Evolutionary conservation across 2,113 vertebrate species (phyloP), one percentile per base, ranked within the genome.

Genomic region (Dasyprocta punctata): DNA sequence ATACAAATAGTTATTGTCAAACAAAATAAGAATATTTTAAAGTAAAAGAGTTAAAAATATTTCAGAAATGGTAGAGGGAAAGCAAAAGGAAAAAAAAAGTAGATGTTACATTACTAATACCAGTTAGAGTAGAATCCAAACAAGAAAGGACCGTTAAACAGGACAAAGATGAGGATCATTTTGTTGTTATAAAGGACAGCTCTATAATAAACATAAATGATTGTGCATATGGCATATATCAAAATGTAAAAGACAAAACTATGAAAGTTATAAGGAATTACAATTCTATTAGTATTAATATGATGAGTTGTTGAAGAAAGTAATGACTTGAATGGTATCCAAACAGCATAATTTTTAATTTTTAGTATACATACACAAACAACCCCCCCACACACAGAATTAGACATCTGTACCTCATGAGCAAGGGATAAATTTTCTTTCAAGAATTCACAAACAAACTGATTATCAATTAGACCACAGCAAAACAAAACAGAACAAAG

Each of bases 11-110:
- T n/a, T 36, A 61, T 10, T 90, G 44, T 88, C 44, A 80, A 87
- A 93, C 38, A 80, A 95, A 93, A 71, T 92, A 69, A 87, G 16
- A 60, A 33, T 75, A 82, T 61, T 77, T 94, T 88, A 78, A 87
- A 56, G 4, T 92, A 69, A 87, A 87, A 75, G 33, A n/a, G n/a
- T n/a, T 30, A 89, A 83, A 58, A 60, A 52, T 73, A 20, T 54
- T 58, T 95, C 65, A 80, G 60, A 84, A 30, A 88, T 44, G 7
- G 33, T 10, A 26, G 67, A 14, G 52, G 6, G 33, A 8, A 10
- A 30, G 16, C 33, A n/a, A 22, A 28, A 30, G 33, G 44, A 33
- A n/a, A 47, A 28, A n/a, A n/a, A 44, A 81, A 97, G 49, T 36
- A 87, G 20, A 71, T 65, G 14, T 90, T 83, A 41, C 38, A n/a